Conservation (phyloP, 2,888 invertebrate species). For the Axea sp. region DNA sequence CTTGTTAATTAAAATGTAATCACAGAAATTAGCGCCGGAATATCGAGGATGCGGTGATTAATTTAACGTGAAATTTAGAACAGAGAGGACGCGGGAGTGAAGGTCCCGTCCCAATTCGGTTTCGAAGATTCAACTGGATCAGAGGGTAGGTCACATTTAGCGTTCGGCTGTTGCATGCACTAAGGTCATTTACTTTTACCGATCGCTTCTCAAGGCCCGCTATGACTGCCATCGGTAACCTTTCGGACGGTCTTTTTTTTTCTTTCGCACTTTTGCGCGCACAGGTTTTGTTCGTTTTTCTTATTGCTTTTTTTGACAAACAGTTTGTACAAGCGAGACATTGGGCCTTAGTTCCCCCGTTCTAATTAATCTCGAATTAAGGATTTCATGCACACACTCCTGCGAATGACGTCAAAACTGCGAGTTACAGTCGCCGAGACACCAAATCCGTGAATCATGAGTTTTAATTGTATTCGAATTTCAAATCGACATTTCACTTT, state of each 20-base stretch:
- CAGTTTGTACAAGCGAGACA: no score
- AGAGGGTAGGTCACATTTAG: constrained; percentile 63
- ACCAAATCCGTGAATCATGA: neutral
- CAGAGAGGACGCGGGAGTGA: constrained; percentile 34
- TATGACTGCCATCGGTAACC: constrained; percentile 20
- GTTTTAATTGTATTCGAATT: no score
- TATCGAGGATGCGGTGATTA: constrained; percentile 27
- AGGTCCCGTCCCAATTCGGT: constrained; percentile 59
- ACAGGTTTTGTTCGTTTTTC: neutral
- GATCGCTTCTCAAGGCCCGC: constrained; percentile 68
- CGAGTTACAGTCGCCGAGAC: constrained; percentile 8
- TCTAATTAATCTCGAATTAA: constrained; percentile 14
- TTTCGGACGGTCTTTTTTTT: constrained; percentile 14
- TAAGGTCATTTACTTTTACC: constrained; percentile 79
- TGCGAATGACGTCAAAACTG: constrained; percentile 6
- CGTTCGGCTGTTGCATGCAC: constrained; percentile 45
- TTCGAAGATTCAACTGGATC: constrained; percentile 60
- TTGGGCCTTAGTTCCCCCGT: no score
- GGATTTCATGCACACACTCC: neutral
- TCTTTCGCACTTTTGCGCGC: constrained; percentile 1
- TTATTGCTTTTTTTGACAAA: no score
- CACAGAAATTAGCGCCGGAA: constrained; percentile 26
- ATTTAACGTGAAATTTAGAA: constrained; percentile 44
- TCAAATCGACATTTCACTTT: no score
- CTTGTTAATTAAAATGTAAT: constrained; percentile 30